Conservation (phyloP, 2,888 invertebrate genomes). For the Erebia palarica region DNA sequence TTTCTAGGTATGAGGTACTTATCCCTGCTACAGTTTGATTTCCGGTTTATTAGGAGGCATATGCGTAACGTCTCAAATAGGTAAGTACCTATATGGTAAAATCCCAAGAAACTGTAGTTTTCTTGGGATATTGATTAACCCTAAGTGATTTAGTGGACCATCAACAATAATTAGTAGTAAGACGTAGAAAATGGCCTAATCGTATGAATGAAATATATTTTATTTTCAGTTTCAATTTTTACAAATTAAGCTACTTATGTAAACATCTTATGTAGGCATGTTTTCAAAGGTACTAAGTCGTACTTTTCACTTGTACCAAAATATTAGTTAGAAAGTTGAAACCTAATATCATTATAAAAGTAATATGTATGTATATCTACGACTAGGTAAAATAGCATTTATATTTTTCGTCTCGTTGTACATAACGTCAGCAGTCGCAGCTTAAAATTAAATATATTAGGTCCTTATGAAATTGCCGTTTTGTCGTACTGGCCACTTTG, state of each 20-base stretch:
- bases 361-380: slow-evolving; percentile 32
- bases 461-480: too few species aligned
- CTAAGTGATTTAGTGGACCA: too few species aligned
- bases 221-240: neutral
- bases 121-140: too few species aligned
- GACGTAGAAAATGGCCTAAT: too few species aligned
- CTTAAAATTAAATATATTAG: too few species aligned
- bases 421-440: slow-evolving; percentile 38
- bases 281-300: neutral
- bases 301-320: slow-evolving; percentile 1
- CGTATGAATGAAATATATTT: too few species aligned
- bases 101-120: too few species aligned
- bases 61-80: neutral
- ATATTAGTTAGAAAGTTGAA: slow-evolving; percentile 24
- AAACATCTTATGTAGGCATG: too few species aligned
- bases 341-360: slow-evolving; percentile 25
- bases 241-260: too few species aligned
- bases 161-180: too few species aligned
- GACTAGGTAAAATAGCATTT: slow-evolving; percentile 39
- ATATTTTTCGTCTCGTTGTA: slow-evolving; percentile 38
- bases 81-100: too few species aligned
- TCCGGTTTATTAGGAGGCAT: neutral
- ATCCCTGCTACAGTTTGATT: neutral
- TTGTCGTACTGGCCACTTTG: too few species aligned
- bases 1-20: neutral